Conservation (phyloP, 2,888 invertebrate genomes). For the Glyphotaelius pellucidus region DNA sequence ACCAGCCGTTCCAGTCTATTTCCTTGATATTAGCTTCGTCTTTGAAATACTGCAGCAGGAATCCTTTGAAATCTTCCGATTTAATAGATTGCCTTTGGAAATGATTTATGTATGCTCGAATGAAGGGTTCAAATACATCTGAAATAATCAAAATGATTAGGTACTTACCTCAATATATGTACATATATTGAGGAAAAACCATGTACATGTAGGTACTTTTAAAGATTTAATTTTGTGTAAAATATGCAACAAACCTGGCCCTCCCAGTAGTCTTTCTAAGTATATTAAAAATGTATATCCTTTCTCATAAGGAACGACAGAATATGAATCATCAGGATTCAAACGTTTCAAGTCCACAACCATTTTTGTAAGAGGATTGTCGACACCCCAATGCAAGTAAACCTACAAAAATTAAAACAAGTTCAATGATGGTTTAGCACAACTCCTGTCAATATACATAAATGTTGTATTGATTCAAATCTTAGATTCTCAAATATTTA, state of each 20-base stretch:
- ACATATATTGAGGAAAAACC: too few species aligned
- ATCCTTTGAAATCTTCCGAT: constrained; percentile 87
- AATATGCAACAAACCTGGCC: constrained; percentile 79
- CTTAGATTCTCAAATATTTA: neutral
- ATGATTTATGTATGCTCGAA: constrained; percentile 87
- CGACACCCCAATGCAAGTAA: constrained; percentile 77
- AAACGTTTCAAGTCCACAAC: constrained; percentile 87
- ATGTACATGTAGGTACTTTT: too few species aligned
- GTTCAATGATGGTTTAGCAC: neutral
- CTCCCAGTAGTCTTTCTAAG: constrained; percentile 89
- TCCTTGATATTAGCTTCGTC: constrained; percentile 76
- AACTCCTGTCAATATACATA: neutral
- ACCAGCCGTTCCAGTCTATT: constrained; percentile 93
- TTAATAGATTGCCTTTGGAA: constrained; percentile 90
- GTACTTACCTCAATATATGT: neutral
- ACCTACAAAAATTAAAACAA: constrained; percentile 71
- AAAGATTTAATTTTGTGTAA: neutral
- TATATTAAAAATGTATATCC: constrained; percentile 92
- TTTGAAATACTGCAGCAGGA: constrained; percentile 84
- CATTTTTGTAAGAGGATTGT: constrained; percentile 86
- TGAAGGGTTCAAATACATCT: constrained; percentile 88
- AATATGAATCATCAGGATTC: constrained; percentile 96
- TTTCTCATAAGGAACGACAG: constrained; percentile 94
- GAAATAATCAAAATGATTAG: constrained; percentile 69
- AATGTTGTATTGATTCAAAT: neutral